These are phyloP conservation scores for Patiria pectinifera DNA, from an alignment of 53 echinoderm and acorn worm species.

Conservation along the genomic window DNA sequence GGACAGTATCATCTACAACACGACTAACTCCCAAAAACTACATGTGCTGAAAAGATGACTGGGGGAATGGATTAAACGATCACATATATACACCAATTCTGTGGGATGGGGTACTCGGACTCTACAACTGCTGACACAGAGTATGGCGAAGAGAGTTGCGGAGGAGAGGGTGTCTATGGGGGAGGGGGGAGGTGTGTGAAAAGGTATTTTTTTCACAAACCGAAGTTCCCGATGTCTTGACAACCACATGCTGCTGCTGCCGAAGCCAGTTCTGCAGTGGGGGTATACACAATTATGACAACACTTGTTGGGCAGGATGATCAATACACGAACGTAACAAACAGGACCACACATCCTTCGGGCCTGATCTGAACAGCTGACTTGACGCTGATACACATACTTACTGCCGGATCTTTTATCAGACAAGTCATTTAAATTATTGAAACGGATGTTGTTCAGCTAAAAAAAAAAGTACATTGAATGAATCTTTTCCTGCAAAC, in stretches of 20 bases:
- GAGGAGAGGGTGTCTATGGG: neutral
- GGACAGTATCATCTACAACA: neutral
- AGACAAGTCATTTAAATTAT: too few species aligned
- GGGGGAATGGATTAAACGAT: neutral
- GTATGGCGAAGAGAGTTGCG: neutral
- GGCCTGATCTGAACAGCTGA: neutral
- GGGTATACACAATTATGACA: constrained; percentile 41
- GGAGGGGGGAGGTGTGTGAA: neutral
- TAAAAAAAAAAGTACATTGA: too few species aligned
- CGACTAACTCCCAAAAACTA: constrained; percentile 8
- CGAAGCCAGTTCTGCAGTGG: constrained; percentile 59
- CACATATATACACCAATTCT: neutral
- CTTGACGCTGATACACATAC: neutral
- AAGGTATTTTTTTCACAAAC: constrained; percentile 34
- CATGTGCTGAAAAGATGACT: constrained; percentile 8
- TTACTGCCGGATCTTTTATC: neutral
- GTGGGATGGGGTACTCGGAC: neutral
- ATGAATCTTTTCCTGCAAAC: too few species aligned
- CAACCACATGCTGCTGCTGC: constrained; percentile 62
- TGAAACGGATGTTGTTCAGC: too few species aligned
- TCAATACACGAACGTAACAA: neutral
- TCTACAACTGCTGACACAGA: neutral
- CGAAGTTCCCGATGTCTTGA: constrained; percentile 58
- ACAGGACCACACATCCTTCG: neutral
- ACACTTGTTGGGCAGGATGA: constrained; percentile 22